A percentile compares a stretch with the other conserved stretches of the same genome.
Evolutionary conservation across 2,888 invertebrate genomes (phyloP).

Genomic region (Tenthredo livida): DNA sequence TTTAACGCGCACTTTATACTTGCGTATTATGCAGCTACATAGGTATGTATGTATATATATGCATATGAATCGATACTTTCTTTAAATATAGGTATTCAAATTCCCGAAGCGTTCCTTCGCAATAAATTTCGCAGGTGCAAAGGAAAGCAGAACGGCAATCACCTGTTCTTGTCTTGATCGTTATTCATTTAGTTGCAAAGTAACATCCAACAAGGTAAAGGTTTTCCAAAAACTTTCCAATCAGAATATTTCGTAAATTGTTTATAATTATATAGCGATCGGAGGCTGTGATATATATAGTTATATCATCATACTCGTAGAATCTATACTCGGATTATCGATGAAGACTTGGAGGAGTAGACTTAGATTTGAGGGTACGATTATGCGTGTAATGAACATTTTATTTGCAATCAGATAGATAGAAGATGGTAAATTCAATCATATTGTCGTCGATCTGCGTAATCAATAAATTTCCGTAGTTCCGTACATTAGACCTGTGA

Average conservation of each 20-base stretch:
- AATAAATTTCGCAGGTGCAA: conserved; percentile 15
- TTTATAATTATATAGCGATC: neutral
- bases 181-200: neutral
- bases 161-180: neutral
- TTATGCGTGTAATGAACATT: too few species aligned
- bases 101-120: neutral
- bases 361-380: too few species aligned
- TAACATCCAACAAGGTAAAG: neutral
- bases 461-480: neutral
- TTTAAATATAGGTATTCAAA: neutral
- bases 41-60: too few species aligned
- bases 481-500: neutral
- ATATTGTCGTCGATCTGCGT: neutral
- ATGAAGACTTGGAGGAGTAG: too few species aligned
- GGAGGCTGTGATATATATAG: too few species aligned
- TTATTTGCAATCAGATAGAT: too few species aligned
- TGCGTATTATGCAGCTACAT: neutral
- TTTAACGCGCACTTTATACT: conserved; percentile 23
- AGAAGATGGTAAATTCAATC: neutral
- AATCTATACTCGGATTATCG: too few species aligned
- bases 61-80: neutral
- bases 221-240: neutral
- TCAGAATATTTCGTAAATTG: neutral
- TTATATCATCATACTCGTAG: too few species aligned
- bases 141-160: neutral